phyloP scores from a whole-genome alignment of 2,888 invertebrate genomes.

The Lathronympha strigana region DNA sequence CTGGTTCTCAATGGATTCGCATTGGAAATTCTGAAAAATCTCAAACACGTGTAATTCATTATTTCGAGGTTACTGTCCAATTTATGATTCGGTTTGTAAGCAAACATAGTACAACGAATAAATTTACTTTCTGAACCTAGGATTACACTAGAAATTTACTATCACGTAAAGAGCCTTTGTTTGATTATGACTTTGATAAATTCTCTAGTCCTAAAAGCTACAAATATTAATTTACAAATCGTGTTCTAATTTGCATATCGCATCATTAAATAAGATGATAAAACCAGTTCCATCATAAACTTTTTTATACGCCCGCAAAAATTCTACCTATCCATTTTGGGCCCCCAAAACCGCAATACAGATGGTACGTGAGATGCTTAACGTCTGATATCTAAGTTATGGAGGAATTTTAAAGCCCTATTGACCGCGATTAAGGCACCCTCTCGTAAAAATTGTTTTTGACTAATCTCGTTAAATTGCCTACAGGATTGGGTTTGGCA shows the following conservation, averaged over 20 bases:
- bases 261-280: constrained; percentile 23
- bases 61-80: too few relatives aligned
- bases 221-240: constrained; percentile 31
- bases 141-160: constrained; percentile 22
- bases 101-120: not conserved
- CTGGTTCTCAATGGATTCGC: too few relatives aligned
- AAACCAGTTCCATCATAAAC: constrained; percentile 30
- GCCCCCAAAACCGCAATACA: constrained; percentile 72
- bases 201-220: constrained; percentile 22
- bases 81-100: too few relatives aligned
- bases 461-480: constrained; percentile 33
- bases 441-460: constrained; percentile 57
- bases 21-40: too few relatives aligned
- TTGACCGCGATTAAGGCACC: constrained; percentile 56
- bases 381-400: constrained; percentile 66
- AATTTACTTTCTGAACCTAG: constrained; percentile 2
- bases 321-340: constrained; percentile 61
- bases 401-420: constrained; percentile 67
- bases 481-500: constrained; percentile 25
- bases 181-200: constrained; percentile 24
- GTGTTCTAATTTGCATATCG: constrained; percentile 34
- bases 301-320: constrained; percentile 47
- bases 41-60: too few relatives aligned
- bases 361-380: constrained; percentile 80
- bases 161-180: constrained; percentile 24